Base-by-base conservation (phyloP, 2,888 invertebrate genomes). In the Chaetoderma sp. region DNA sequence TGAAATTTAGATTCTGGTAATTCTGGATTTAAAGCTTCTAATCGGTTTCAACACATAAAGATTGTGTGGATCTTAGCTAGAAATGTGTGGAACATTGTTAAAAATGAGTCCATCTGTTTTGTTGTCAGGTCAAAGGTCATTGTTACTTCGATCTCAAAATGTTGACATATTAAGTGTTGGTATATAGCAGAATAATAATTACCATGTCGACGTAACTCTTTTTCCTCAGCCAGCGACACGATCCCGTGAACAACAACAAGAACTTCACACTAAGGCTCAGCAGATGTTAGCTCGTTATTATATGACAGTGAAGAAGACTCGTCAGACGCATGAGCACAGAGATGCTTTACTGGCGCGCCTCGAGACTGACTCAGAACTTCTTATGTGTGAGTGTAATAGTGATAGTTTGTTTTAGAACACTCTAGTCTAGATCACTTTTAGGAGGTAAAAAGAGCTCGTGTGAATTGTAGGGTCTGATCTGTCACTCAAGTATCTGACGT, bases 281-380 rank as follows among this genome's bases (percentile, higher is more conserved):
- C 75, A 76, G 8, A 61, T 83, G 70, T 66, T 85, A 47, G 73
- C 72, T 5, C 69, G 75, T 21, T 77, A 82, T 61, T 79, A 79
- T 45, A 65, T 74, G 28, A 70, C 58, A 21, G 69, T 80, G 3
- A 72, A 74, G 18, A 61, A 61, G 4, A 75, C 72, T 5, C 70
- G 83, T 10, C 78, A 78, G 49, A 70, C 74, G n/a, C 76, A 85
- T 57, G 80, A 79, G 30, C 78, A 82, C 47, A 64, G 82, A 49
- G 82, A 85, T 30, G 78, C 82, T 32, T 71, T 84, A 6, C 66
- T 85, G 21, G 85, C 83, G 1, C 70, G 81, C 33, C 69, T 85
- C 13, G 79, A 84, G 42, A 82, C 79, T 28, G 86, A 86, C 67
- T 78, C 83, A 6, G 78, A 82, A 42, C 78, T 86, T 4, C 71